Percentiles rank a stretch among this genome's conserved stretches.
These are phyloP conservation scores for Ceyx erithaca DNA, from an alignment of 2,797 vertebrate genomes.

Conservation along the genomic window DNA sequence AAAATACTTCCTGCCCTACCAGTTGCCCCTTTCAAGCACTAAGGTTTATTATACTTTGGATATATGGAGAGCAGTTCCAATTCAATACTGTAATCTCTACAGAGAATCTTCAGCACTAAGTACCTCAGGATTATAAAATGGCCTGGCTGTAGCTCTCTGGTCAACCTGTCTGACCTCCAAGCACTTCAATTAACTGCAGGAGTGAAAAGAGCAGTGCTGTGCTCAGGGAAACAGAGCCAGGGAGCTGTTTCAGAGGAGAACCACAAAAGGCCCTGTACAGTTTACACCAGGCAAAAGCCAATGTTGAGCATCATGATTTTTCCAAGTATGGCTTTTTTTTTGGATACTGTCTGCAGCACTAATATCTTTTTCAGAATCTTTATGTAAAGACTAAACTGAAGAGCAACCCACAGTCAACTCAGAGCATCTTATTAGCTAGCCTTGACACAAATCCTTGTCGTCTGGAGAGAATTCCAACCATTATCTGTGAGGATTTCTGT, in stretches of 20 bases:
- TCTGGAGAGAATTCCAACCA: not conserved
- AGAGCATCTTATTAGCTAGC: not conserved
- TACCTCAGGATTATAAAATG: not conserved
- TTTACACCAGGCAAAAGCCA: not conserved
- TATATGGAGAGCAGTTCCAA: not conserved
- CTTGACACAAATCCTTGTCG: not conserved
- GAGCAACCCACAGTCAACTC: not conserved
- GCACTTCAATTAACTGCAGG: not conserved
- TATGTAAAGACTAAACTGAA: not conserved
- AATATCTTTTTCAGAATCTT: not conserved
- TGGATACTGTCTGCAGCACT: not conserved
- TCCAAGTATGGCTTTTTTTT: not conserved
- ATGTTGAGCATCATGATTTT: not conserved
- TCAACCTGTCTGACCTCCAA: slow-evolving; percentile 5
- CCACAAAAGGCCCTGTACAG: not conserved
- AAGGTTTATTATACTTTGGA: not conserved
- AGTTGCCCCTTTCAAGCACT: not conserved
- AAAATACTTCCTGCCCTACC: not conserved
- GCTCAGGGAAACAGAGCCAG: not conserved
- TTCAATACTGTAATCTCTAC: not conserved
- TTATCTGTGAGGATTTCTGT: not conserved
- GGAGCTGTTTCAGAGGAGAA: not conserved
- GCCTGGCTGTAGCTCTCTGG: not conserved
- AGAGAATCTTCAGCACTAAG: not conserved
- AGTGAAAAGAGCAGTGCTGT: not conserved